Percentiles rank a stretch among this genome's conserved stretches.
phyloP scores from a whole-genome alignment of 1,140 invertebrate genomes.

The Pseudomyrmex dendroicus region DNA sequence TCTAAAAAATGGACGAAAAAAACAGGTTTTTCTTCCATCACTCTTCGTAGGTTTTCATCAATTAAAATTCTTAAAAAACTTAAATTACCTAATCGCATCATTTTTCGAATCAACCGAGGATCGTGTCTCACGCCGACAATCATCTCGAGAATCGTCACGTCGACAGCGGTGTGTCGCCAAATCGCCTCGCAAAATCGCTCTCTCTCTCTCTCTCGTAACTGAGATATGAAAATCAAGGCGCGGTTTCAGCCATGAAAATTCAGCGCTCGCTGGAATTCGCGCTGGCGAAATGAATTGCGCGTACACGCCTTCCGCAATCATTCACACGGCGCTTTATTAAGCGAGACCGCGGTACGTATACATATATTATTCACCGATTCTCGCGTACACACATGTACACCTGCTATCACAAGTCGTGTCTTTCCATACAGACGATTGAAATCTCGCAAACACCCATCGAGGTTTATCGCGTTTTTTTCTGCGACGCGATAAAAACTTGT shows the following conservation, averaged over 20 bases:
- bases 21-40: no score
- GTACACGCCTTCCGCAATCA: constrained; percentile 57
- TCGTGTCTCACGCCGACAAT: no score
- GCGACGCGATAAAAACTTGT: background rate
- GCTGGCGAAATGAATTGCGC: constrained; percentile 67
- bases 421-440: constrained; percentile 13
- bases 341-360: constrained; percentile 33
- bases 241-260: constrained; percentile 41
- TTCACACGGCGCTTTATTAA: constrained; percentile 66
- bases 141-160: no score
- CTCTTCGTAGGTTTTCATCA: no score
- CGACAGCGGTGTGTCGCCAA: no score
- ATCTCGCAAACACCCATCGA: background rate
- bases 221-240: constrained; percentile 50
- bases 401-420: constrained; percentile 64
- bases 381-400: constrained; percentile 36
- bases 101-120: no score
- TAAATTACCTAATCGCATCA: no score
- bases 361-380: constrained; percentile 3
- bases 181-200: no score
- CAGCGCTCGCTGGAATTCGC: constrained; percentile 53
- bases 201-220: background rate
- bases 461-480: background rate
- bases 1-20: no score
- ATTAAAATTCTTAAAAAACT: no score